These are phyloP conservation scores for Hoplostethus mediterraneus DNA, from an alignment of 2,797 vertebrate species.

Conservation along the genomic window DNA sequence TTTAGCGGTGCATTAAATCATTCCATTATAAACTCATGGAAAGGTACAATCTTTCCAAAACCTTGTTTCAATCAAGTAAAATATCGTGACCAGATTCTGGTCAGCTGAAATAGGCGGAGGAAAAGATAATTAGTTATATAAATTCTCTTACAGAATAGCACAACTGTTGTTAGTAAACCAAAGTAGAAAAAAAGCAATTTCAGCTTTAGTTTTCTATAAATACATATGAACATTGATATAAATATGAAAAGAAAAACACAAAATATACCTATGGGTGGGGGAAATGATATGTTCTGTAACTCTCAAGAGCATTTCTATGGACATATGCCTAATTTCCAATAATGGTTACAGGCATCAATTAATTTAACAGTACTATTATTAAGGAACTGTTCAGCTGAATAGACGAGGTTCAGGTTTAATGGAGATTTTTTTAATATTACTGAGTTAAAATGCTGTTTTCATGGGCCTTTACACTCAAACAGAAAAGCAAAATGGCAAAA, in stretches of 20 bases:
- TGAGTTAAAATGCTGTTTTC: neutral
- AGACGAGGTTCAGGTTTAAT: neutral
- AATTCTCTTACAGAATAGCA: constrained; percentile 36
- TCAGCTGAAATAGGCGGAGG: constrained; percentile 46
- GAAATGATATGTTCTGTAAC: constrained; percentile 14
- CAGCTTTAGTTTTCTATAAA: constrained; percentile 47
- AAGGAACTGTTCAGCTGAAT: constrained; percentile 17
- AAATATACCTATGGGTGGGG: constrained; percentile 4
- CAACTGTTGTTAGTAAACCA: constrained; percentile 36
- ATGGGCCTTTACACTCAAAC: constrained; percentile 7
- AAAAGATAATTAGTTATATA: constrained; percentile 34
- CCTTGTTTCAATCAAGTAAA: constrained; percentile 52
- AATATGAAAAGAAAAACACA: constrained; percentile 42
- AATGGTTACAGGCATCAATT: neutral
- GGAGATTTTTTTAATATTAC: constrained; percentile 8
- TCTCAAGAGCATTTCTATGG: constrained; percentile 24
- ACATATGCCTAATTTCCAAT: constrained; percentile 22
- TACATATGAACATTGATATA: constrained; percentile 60
- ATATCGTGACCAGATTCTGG: constrained; percentile 66
- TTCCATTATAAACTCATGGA: constrained; percentile 60
- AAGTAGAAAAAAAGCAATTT: constrained; percentile 11
- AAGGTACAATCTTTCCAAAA: constrained; percentile 63
- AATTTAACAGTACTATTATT: neutral
- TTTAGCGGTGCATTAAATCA: constrained; percentile 57
- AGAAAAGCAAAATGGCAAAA: constrained; percentile 28